phyloP scores from a whole-genome alignment of 2,113 vertebrate species.

The Notarius lentiginosus region DNA sequence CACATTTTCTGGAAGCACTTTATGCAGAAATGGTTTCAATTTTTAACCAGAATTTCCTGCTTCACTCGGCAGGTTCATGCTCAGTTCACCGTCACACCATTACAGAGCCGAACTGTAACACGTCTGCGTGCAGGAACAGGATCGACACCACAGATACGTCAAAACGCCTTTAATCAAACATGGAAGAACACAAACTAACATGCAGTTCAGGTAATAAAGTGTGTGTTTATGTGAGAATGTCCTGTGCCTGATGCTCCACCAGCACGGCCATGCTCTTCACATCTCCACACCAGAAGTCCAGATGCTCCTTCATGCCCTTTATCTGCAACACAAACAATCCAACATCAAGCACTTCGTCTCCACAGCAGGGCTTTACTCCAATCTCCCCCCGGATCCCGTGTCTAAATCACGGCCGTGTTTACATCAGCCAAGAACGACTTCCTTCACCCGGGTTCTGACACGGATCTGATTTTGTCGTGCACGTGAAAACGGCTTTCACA shows the following conservation, averaged over 20 bases:
- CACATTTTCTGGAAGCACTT: not conserved
- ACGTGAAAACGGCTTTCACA: no score
- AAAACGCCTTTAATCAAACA: slow-evolving; percentile 46
- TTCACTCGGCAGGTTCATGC: not conserved
- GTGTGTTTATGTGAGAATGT: slow-evolving; percentile 86
- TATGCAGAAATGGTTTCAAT: not conserved
- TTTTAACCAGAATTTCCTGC: not conserved
- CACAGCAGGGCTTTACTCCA: not conserved
- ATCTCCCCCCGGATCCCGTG: not conserved
- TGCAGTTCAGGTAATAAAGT: not conserved
- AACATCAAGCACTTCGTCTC: not conserved
- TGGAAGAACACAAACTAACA: not conserved
- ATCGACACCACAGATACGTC: not conserved
- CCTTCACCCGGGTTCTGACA: no score
- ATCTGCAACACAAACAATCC: slow-evolving; percentile 73
- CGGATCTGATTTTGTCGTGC: no score
- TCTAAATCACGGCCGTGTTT: no score
- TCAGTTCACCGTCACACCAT: not conserved
- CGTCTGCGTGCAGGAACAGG: not conserved
- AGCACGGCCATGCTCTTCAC: slow-evolving; percentile 97
- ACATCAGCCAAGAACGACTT: no score
- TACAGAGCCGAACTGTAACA: not conserved
- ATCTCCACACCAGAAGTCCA: slow-evolving; percentile 94
- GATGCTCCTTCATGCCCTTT: slow-evolving; percentile 94
- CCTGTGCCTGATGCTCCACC: slow-evolving; percentile 96